A percentile compares a stretch with the other conserved stretches of the same genome.
Evolutionary conservation across 2,888 invertebrate species (phyloP).

Genomic region (Scaptomyza cyrtandrae): DNA sequence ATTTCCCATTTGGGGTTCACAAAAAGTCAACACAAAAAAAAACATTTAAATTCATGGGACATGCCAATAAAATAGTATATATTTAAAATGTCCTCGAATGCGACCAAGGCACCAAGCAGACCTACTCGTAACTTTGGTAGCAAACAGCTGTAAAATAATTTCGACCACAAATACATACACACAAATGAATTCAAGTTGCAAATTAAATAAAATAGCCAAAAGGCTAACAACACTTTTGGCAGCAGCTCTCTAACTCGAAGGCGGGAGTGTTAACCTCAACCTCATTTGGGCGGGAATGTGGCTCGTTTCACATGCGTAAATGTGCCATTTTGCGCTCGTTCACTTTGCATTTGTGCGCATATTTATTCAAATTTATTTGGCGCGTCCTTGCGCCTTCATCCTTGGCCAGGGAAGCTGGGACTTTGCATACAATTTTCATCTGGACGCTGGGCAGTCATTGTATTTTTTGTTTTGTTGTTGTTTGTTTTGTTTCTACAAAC

Average conservation of each 20-base stretch:
- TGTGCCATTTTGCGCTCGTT: slow-evolving; percentile 76
- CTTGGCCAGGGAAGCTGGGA: slow-evolving; percentile 52
- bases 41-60: slow-evolving; percentile 42
- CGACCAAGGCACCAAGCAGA: slow-evolving; percentile 32
- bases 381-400: slow-evolving; percentile 67
- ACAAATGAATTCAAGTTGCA: slow-evolving; percentile 65
- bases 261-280: slow-evolving; percentile 13
- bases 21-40: too few species aligned
- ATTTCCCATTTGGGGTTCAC: neutral
- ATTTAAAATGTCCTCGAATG: slow-evolving; percentile 58
- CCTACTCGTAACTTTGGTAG: slow-evolving; percentile 44
- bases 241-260: slow-evolving; percentile 18
- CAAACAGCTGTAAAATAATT: slow-evolving; percentile 82
- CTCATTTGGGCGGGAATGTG: slow-evolving; percentile 17
- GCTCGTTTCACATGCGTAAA: slow-evolving; percentile 66
- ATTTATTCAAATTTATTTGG: slow-evolving; percentile 78
- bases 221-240: slow-evolving; percentile 33
- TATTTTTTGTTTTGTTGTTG: slow-evolving; percentile 14
- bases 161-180: slow-evolving; percentile 74
- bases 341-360: slow-evolving; percentile 80
- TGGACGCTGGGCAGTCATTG: slow-evolving; percentile 56
- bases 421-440: slow-evolving; percentile 75
- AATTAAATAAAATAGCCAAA: slow-evolving; percentile 75
- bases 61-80: slow-evolving; percentile 42
- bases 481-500: slow-evolving; percentile 15